phyloP scores from a whole-genome alignment of 2,113 vertebrate species.

The Pelodiscus sinensis region DNA sequence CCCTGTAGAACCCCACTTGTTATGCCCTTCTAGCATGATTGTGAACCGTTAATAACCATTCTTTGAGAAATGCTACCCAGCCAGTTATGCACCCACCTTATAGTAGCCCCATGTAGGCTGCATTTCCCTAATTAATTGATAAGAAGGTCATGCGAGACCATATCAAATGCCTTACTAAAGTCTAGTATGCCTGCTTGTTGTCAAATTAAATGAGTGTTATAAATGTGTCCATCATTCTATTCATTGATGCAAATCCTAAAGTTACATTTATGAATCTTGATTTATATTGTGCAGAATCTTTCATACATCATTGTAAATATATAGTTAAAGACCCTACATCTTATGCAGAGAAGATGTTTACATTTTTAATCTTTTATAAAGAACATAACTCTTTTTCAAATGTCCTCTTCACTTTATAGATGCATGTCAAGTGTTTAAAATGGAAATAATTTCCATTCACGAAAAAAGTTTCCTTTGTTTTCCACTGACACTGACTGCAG shows the following conservation, averaged over 20 bases:
- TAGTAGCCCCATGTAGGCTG: too few relatives aligned
- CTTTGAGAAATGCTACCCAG: too few relatives aligned
- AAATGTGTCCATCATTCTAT: neutral
- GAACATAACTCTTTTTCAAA: neutral
- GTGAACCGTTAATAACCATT: too few relatives aligned
- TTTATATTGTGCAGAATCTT: slow-evolving; percentile 21
- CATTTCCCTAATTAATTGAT: too few relatives aligned
- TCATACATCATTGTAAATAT: slow-evolving; percentile 54
- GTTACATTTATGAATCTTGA: slow-evolving; percentile 25
- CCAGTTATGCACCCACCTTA: too few relatives aligned
- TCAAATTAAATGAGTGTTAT: slow-evolving; percentile 25
- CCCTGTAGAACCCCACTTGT: too few relatives aligned
- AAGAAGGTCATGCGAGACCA: too few relatives aligned
- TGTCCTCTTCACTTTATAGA: neutral
- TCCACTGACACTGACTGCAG: slow-evolving; percentile 1
- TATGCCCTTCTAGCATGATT: too few relatives aligned
- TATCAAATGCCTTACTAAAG: too few relatives aligned
- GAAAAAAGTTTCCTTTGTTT: neutral
- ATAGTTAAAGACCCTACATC: slow-evolving; percentile 46
- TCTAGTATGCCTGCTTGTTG: neutral
- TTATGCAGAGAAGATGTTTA: slow-evolving; percentile 72
- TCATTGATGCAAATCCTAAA: neutral
- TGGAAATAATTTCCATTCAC: slow-evolving; percentile 27
- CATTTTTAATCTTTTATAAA: neutral
- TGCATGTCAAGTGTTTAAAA: slow-evolving; percentile 43